Conservation (phyloP, 2,113 vertebrate genomes). For the Sclerurus mexicanus region DNA sequence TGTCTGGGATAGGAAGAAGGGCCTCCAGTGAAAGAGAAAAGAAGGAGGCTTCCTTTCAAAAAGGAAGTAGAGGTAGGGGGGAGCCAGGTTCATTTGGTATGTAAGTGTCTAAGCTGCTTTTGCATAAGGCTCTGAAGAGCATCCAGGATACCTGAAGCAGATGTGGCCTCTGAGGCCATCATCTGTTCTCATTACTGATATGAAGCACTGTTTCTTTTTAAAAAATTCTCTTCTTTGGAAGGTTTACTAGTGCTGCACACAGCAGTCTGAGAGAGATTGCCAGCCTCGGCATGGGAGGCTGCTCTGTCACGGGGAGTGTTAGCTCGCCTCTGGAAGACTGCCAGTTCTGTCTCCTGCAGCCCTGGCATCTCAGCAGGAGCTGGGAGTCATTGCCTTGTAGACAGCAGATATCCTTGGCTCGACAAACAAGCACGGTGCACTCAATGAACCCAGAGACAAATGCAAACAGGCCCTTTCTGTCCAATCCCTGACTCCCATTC, state of each 20-base stretch:
- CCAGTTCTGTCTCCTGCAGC: constrained; percentile 3
- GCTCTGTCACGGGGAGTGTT: fast-evolving
- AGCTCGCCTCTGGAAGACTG: not conserved
- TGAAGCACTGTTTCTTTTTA: fast-evolving
- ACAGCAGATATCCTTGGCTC: not conserved
- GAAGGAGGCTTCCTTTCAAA: not conserved
- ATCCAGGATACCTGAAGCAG: not conserved
- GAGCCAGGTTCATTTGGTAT: not conserved
- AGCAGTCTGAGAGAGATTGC: not conserved
- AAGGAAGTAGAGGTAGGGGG: not conserved
- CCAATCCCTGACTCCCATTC: not conserved
- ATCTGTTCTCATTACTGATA: not conserved
- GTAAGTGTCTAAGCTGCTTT: not conserved
- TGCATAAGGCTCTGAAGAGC: not conserved
- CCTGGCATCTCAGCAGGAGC: not conserved
- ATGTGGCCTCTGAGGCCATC: not conserved
- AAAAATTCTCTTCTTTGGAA: not conserved
- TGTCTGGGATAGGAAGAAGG: not conserved
- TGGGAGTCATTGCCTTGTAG: not conserved
- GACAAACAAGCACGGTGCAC: not conserved
- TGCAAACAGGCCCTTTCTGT: not conserved
- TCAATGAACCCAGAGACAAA: not conserved
- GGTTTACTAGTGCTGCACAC: not conserved
- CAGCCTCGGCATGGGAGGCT: not conserved
- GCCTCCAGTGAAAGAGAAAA: not conserved